These are phyloP conservation scores for Eretmocerus hayati DNA, from an alignment of 2,888 invertebrate genomes.

Conservation along the genomic window DNA sequence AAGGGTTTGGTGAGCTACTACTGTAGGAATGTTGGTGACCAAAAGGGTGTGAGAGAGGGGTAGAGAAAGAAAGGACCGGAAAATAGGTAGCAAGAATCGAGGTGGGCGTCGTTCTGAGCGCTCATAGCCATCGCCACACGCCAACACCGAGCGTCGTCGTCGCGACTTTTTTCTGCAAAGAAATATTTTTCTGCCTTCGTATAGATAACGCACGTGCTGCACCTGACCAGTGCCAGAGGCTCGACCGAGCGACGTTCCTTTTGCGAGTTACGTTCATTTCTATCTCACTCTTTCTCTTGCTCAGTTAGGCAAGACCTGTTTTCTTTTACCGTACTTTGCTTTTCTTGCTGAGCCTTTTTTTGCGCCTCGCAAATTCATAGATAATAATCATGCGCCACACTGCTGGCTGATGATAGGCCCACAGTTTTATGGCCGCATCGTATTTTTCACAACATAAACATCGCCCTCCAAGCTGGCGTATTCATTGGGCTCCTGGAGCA, in stretches of 20 bases:
- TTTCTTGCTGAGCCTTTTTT: neutral
- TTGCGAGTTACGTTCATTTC: neutral
- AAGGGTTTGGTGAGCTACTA: slow-evolving; percentile 16
- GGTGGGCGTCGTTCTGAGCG: slow-evolving; percentile 24
- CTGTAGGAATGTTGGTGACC: slow-evolving; percentile 24
- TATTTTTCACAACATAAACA: too few species aligned
- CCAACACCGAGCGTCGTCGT: slow-evolving; percentile 16
- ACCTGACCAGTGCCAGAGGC: slow-evolving; percentile 26
- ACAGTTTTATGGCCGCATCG: too few species aligned
- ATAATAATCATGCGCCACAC: neutral
- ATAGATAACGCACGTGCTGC: slow-evolving; percentile 25
- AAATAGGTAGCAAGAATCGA: slow-evolving; percentile 15
- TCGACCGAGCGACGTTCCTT: slow-evolving; percentile 20
- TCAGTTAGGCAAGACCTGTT: too few species aligned
- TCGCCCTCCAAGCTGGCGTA: too few species aligned
- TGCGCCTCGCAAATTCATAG: neutral
- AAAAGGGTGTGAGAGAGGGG: slow-evolving; percentile 23
- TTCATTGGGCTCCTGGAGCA: too few species aligned
- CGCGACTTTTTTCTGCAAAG: slow-evolving; percentile 28
- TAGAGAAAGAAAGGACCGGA: slow-evolving; percentile 23
- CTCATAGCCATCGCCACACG: slow-evolving; percentile 23
- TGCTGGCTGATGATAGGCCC: neutral
- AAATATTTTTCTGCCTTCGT: slow-evolving; percentile 40
- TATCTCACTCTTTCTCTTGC: neutral
- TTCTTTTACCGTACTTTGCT: neutral